A percentile compares a stretch with the other conserved stretches of the same genome.
Evolutionary conservation across 2,888 invertebrate species (phyloP).

Genomic region (Cephus nigrinus): DNA sequence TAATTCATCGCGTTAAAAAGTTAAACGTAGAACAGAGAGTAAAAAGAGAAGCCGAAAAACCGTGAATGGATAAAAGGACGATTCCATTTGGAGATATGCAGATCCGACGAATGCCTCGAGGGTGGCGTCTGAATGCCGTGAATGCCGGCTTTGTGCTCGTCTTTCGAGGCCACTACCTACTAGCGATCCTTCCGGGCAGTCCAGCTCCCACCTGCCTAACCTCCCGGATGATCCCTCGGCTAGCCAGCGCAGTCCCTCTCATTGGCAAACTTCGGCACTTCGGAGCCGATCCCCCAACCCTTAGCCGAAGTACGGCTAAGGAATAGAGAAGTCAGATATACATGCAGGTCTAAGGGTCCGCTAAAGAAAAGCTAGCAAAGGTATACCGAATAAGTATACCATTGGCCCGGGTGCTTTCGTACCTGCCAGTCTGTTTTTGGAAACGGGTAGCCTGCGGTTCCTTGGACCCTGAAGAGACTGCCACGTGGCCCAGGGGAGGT

Average conservation of each 20-base stretch:
- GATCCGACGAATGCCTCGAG: slow-evolving; percentile 48
- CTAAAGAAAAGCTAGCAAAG: background rate
- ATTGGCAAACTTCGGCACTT: background rate
- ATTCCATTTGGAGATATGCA: slow-evolving; percentile 54
- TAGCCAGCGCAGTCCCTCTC: background rate
- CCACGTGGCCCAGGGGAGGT: background rate
- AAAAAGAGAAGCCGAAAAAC: background rate
- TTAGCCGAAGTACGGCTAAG: background rate
- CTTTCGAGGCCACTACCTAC: background rate
- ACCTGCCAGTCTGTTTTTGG: background rate
- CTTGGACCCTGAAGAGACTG: background rate
- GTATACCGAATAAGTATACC: background rate
- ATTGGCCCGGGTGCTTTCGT: background rate
- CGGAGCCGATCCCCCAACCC: background rate
- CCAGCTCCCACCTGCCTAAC: background rate
- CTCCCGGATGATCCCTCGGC: background rate
- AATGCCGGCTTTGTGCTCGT: slow-evolving; percentile 35
- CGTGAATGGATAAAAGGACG: background rate
- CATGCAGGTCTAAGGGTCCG: background rate
- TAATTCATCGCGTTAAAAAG: background rate
- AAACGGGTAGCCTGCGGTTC: background rate
- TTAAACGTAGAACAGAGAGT: background rate
- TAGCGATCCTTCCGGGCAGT: background rate
- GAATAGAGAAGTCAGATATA: background rate
- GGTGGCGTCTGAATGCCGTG: slow-evolving; percentile 35